A percentile compares a stretch with the other conserved stretches of the same genome.
Evolutionary conservation across 2,113 vertebrate genomes (phyloP).

Genomic region (Myiozetetes cayanensis): DNA sequence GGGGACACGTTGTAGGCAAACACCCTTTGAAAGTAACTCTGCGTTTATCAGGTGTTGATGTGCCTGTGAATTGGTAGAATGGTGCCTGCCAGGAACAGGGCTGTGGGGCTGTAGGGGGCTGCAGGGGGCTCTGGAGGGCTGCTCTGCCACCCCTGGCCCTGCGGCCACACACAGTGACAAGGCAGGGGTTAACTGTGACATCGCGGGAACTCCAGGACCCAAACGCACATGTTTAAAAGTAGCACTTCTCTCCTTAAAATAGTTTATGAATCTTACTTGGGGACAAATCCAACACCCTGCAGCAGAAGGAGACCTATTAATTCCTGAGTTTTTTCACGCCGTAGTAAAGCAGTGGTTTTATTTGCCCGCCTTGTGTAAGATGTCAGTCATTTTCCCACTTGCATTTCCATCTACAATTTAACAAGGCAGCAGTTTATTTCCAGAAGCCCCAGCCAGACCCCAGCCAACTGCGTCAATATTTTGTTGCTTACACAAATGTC

Average conservation of each 20-base stretch:
- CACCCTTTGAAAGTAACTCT: neutral
- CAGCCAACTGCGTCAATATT: conserved; percentile 72
- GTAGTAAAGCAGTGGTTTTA: conserved; percentile 60
- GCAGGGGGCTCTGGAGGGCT: neutral
- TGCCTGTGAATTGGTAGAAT: neutral
- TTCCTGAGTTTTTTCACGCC: conserved; percentile 58
- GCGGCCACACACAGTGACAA: neutral
- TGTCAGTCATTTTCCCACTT: conserved; percentile 69
- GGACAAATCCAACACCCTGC: conserved; percentile 48
- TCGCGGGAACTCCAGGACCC: conserved; percentile 22
- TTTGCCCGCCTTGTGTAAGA: conserved; percentile 69
- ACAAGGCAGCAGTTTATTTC: conserved; percentile 77
- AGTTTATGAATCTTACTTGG: conserved; percentile 60
- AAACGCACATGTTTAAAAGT: conserved; percentile 65
- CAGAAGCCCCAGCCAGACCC: conserved; percentile 52
- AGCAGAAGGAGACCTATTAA: conserved; percentile 70
- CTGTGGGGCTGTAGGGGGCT: neutral
- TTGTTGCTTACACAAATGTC: conserved; percentile 67
- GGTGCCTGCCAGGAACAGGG: neutral
- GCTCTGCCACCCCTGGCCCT: neutral
- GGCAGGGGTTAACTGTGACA: conserved; percentile 55
- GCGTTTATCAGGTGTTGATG: neutral
- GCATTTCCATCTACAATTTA: conserved; percentile 52
- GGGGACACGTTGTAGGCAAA: neutral
- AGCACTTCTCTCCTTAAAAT: conserved; percentile 76